phyloP scores from a whole-genome alignment of 2,113 vertebrate genomes.

The Bettongia penicillata region DNA sequence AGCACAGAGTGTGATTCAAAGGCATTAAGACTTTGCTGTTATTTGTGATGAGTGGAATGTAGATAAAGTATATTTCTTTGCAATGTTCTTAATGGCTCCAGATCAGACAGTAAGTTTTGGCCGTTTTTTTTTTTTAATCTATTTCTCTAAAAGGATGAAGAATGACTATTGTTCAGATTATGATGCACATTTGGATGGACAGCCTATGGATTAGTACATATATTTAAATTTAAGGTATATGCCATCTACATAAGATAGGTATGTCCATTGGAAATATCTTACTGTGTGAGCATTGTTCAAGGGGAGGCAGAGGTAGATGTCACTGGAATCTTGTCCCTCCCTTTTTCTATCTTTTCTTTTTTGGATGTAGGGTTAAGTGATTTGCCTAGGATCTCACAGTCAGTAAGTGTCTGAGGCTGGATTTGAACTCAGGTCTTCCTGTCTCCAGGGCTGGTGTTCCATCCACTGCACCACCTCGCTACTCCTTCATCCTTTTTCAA shows the following conservation, averaged over 20 bases:
- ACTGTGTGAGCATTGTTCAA: neutral
- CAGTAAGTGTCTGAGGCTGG: neutral
- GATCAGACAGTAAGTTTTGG: neutral
- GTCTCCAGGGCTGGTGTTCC: neutral
- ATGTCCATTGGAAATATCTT: neutral
- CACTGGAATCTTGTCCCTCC: neutral
- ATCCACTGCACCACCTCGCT: neutral
- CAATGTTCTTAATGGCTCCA: neutral
- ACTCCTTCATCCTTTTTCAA: neutral
- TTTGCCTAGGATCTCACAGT: neutral
- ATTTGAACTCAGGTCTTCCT: neutral
- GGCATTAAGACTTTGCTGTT: constrained; percentile 27
- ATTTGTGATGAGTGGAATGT: neutral
- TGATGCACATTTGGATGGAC: neutral
- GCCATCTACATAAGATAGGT: neutral
- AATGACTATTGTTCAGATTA: neutral
- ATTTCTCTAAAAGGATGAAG: neutral
- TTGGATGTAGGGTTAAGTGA: too few species aligned
- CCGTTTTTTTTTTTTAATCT: too few species aligned
- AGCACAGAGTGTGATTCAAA: constrained; percentile 33
- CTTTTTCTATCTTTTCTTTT: neutral
- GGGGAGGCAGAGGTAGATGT: neutral
- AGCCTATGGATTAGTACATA: neutral
- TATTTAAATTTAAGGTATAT: neutral
- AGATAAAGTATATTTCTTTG: neutral